Evolutionary conservation across 1,140 invertebrate species (phyloP), one percentile per base, ranked within the genome.

Genomic region (Hetaerina americana): DNA sequence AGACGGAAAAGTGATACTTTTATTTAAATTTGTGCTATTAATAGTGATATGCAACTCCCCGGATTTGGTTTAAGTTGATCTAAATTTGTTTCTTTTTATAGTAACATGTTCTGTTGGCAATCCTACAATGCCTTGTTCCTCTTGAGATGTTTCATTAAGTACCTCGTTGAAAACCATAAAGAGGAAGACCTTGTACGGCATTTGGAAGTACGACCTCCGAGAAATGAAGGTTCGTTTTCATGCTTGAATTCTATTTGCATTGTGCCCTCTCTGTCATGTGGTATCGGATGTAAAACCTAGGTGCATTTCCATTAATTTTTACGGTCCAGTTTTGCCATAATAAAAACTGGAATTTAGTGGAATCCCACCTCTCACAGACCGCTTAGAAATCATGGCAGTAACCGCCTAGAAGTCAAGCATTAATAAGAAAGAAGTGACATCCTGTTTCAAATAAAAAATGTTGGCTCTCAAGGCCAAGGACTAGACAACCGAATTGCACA

Each of bases 71-170:
- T n/a, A n/a, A 71, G n/a, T 12, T 31, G 40, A 69, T 66, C 75
- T 74, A 71, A 73, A 68, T 72, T 66, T 74, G 76, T 27, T 74
- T 75, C n/a, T n/a, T 74, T 72, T 86, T 88, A 70, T 81, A 97
- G 94, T 80, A 92, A 91, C 75, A 89, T 96, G 81, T 90, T 95
- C 76, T 90, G 92, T 67, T 98, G 95, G 94, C 96, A 98, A 81
- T 90, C 94, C 0, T 94, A 93, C 79, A 98, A 98, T 83, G 92
- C 93, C 0, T 80, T 99, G 28, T 96, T 97, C 78, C 90, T 97
- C 24, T 88, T 98, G 72, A 86, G 96, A 71, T 91, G 89, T 76
- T 86, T 96, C 71, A 87, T 90, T 71, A 98, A 97, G 81, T 97
- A 94, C 81, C 85, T 97, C 66, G 89, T 96, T 12, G 91, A 92